Evolutionary conservation across 2,888 invertebrate species (phyloP), one percentile per base, ranked within the genome.

Genomic region (Drosophila gaucha): DNA sequence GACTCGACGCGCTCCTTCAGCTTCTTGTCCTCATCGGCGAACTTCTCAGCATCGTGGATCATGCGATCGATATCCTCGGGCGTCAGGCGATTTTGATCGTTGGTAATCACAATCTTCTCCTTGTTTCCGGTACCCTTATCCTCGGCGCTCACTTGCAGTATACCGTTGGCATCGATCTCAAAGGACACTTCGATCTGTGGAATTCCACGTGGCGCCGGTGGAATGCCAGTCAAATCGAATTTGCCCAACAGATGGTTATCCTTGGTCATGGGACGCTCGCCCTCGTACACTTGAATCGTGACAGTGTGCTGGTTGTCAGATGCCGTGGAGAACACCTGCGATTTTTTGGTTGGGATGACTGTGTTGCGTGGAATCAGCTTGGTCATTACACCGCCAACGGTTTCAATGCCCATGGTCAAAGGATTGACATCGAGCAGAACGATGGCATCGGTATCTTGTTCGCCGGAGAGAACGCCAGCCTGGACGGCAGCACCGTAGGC

Each of bases 371-470:
- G 96, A 91, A 99, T 99, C 56, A 99, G 94, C 91, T 99, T 99
- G 82, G 99, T 99, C 99, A 99, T 99, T 28, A 99, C 99, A 79
- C 99, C 99, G 73, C 99, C 99, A 47, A 99, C 99, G 38, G 99
- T 99, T 93, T 99, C 99, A 90, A 99, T 99, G 92, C 99, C 99
- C 95, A 99, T 95, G 75, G 99, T 99, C 75, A 99, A 94, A 79
- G 99, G 99, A 92, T 99, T 99, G 55, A 99, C 99, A 92, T 99
- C 99, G 73, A 99, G 94, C 66, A 99, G 94, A 0, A 99, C 98
- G 79, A 99, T 96, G 56, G 98, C 98, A 84, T 98, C 98, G 2
- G 98, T 98, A 90, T 98, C 98, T 92, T 99, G 98, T 93, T 99
- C 99, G 54, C 99, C 92, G 67, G 97, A 97, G 64, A 99, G 94